Conservation (phyloP, 2,113 vertebrate genomes). For the Procapra przewalskii region DNA sequence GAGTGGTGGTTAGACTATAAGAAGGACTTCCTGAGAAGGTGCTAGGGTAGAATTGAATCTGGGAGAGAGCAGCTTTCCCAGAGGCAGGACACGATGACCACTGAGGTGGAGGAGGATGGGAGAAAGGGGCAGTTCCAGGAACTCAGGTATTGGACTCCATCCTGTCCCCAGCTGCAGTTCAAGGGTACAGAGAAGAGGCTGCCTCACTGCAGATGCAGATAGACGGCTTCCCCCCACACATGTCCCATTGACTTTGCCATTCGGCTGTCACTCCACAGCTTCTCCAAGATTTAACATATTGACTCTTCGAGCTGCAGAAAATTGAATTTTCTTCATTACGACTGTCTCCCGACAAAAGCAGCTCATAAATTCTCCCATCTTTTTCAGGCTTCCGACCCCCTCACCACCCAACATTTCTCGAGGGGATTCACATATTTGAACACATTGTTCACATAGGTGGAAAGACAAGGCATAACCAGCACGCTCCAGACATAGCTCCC, state of each 20-base stretch:
- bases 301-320: slow-evolving; percentile 75
- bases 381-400: slow-evolving; percentile 56
- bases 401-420: slow-evolving; percentile 46
- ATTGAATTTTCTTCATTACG: slow-evolving; percentile 78
- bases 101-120: not conserved
- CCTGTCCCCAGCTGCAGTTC: slow-evolving; percentile 36
- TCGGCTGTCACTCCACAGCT: slow-evolving; percentile 69
- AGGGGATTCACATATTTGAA: slow-evolving; percentile 47
- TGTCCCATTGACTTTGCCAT: slow-evolving; percentile 75
- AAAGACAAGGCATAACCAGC: not conserved
- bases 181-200: slow-evolving; percentile 49
- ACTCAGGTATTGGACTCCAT: not conserved
- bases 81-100: not conserved
- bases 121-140: not conserved
- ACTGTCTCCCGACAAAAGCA: slow-evolving; percentile 76
- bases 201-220: slow-evolving; percentile 24
- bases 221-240: slow-evolving; percentile 54
- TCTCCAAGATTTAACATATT: slow-evolving; percentile 76
- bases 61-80: not conserved
- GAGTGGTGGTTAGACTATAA: slow-evolving; percentile 24
- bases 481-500: not conserved
- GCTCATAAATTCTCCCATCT: slow-evolving; percentile 75
- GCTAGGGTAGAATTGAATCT: not conserved
- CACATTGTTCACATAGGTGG: slow-evolving; percentile 55
- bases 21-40: slow-evolving; percentile 22